Base-by-base conservation (phyloP, 2,888 invertebrate genomes). In the Sicus ferrugineus region DNA sequence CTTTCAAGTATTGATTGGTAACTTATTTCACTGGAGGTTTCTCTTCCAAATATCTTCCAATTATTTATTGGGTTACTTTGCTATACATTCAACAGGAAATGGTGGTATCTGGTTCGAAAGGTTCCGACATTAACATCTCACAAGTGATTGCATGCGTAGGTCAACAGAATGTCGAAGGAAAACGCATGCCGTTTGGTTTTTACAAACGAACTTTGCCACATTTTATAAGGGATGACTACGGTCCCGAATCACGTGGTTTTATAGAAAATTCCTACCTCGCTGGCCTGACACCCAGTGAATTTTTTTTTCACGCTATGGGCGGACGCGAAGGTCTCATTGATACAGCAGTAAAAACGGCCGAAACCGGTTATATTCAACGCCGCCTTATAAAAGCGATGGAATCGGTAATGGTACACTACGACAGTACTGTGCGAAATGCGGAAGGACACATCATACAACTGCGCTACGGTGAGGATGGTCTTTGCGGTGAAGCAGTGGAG, bases 221-320 rank as follows among this genome's bases (percentile, higher is more conserved):
- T 84, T 98, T 98, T 87, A 98, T 98, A 83, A 98, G 98, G 86
- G 97, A 98, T 85, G 98, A 98, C 89, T 97, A 97, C 81, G 98
- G 98, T 88, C 98, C 98, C 9, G 97, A 97, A 85, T 96, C 97
- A 0, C 92, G 96, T 87, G 97, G 98, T 64, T 98, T 98, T 86
- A 98, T 98, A 71, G 97, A 98, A 86, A 98, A 98, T 86, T 97
- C 97, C 0, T 98, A 98, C 84, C 92, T 98, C 79, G 97, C 98
- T 80, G 98, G 98, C 72, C 87, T 98, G 77, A 98, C 98, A 0
- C 97, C 98, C 0, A 95, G 97, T 0, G 98, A 98, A 82, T 98
- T 98, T 84, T 98, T 94, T 87, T 98, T 98, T 86, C 98, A 98
- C 89, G 97, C 98, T 80, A 98, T 98, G 98, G 98, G 97, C 85